Evolutionary conservation across 2,113 vertebrate species (phyloP), one percentile per base, ranked within the genome.

Genomic region (Enhydra lutris): DNA sequence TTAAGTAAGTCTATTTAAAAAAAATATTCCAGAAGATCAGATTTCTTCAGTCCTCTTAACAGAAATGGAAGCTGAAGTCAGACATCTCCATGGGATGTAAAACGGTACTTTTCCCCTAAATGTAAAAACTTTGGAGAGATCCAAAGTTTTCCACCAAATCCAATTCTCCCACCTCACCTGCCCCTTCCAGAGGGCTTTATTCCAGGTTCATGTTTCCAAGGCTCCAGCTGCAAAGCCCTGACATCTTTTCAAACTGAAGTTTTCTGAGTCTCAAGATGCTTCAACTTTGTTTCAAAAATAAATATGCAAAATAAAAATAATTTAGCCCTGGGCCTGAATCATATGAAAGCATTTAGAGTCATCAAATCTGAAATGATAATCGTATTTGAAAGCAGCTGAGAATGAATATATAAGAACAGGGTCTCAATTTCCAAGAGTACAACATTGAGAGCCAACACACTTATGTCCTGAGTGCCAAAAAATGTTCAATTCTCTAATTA

Each of bases 211-310:
- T 47, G 31, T 21, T 69, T 31, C 31, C 9, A 91, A 2, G 79
- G 0, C 12, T 84, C 7, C 61, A 78, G 73, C 65, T 79, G 36
- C 85, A 57, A 96, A 97, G 84, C 0, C 14, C 24, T 87, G 50
- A 87, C 6, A 7, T 78, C 57, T 81, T 96, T 82, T 78, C 65
- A 78, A 89, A 63, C 13, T 94, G n/a, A 80, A 89, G 13, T 42
- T 69, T 80, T 92, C 29, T 55, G 39, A 95, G 71, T 84, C 21
- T 23, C 55, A 84, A 67, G 7, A 79, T 85, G n/a, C 4, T 55
- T 50, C 89, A 78, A 42, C 20, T 57, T 90, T 12, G 86, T 88
- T 97, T 95, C 12, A 84, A 90, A 96, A 86, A 82, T 59, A 39
- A 59, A 65, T 59, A 80, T 45, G 59, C 23, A 87, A 91, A 94